Evolutionary conservation across 92 coral and sea anemone species (phyloP).

Genomic region (Palythoa grandis): DNA sequence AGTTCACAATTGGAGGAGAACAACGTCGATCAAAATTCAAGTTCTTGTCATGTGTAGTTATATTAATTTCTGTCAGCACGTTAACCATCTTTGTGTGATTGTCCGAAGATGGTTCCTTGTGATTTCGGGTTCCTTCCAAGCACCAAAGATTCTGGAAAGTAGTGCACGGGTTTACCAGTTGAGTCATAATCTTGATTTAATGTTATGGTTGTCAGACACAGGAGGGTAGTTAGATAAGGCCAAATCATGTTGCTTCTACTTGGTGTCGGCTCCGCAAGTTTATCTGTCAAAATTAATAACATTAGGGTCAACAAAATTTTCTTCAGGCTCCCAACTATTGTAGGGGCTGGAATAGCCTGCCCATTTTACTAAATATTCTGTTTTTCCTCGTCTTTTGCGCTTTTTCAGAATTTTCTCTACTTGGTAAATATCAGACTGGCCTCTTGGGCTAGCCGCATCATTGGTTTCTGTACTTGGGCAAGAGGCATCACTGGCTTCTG

Average conservation of each 20-base stretch:
- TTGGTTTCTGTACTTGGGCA: conserved; percentile 32
- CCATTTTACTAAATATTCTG: conserved; percentile 48
- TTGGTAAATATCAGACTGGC: conserved; percentile 5
- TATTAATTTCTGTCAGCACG: conserved; percentile 5
- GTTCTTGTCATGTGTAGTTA: neutral
- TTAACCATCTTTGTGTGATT: conserved; percentile 41
- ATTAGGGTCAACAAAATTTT: conserved; percentile 26
- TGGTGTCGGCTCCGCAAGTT: neutral
- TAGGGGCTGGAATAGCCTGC: conserved; percentile 12
- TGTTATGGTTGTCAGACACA: neutral
- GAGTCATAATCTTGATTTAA: conserved; percentile 1
- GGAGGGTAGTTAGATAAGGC: neutral
- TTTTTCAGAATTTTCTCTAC: conserved; percentile 33
- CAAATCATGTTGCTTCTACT: conserved; percentile 1
- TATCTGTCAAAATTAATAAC: conserved; percentile 15
- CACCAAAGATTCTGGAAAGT: conserved; percentile 42
- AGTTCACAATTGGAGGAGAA: conserved; percentile 1
- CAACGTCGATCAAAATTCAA: neutral
- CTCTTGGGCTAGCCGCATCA: neutral
- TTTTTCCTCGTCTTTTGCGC: conserved; percentile 9
- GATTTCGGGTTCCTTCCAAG: conserved; percentile 22
- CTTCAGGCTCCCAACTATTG: conserved; percentile 64
- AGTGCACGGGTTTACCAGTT: conserved; percentile 13
- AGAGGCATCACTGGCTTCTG: neutral
- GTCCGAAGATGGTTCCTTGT: no score